A percentile compares a stretch with the other conserved stretches of the same genome.
Conservation (phyloP, 2,113 vertebrate species). For the Thamnophis sirtalis region DNA sequence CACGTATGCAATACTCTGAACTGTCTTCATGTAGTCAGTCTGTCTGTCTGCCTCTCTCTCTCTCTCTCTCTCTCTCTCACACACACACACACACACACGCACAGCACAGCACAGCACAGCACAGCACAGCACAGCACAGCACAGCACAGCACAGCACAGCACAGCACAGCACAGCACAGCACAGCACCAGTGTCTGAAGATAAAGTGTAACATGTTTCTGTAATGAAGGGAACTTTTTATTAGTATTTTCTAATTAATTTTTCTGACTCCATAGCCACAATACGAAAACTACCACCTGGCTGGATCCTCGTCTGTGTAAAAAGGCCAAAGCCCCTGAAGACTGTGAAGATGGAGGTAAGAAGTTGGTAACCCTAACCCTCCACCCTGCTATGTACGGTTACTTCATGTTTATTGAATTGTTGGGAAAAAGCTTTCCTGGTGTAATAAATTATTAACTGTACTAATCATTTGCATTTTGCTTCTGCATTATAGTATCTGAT, state of each 20-base stretch:
- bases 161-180: too few relatives aligned
- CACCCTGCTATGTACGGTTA: neutral
- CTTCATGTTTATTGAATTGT: neutral
- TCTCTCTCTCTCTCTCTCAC: neutral
- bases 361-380: neutral
- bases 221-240: neutral
- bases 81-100: too few relatives aligned
- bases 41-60: neutral
- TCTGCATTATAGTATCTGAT: neutral
- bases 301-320: constrained; percentile 95
- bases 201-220: neutral
- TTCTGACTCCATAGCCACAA: constrained; percentile 82
- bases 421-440: neutral
- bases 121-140: too few relatives aligned
- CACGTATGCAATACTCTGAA: too few relatives aligned
- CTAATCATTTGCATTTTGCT: neutral
- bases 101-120: too few relatives aligned
- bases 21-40: neutral
- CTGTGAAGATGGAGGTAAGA: constrained; percentile 93
- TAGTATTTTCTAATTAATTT: constrained; percentile 28
- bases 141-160: too few relatives aligned
- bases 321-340: constrained; percentile 97
- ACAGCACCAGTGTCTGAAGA: neutral
- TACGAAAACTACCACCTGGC: constrained; percentile 97
- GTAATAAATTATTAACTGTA: neutral